Base-by-base conservation (phyloP, 1,140 invertebrate species). In the Zaprionus vittiger region DNA sequence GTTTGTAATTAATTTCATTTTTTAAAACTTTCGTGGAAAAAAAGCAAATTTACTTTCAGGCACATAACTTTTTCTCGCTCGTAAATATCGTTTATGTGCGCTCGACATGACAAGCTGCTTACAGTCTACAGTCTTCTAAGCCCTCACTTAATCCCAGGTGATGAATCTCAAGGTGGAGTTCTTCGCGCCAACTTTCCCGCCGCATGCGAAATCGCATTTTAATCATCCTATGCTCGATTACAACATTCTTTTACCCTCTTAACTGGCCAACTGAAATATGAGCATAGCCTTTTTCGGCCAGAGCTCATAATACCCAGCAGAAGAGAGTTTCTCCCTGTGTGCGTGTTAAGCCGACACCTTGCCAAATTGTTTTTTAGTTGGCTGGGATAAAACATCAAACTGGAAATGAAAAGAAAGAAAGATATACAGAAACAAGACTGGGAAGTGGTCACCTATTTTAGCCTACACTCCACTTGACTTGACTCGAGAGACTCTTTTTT, bases 281-380 rank as follows among this genome's bases (percentile, higher is more conserved):
- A 52, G 72, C 54, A 69, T 57, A 68, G 60, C 31, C 67, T 70
- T 76, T 63, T 74, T 81, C 49, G 69, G 73, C 72, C 79, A 86
- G 77, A 49, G 28, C 41, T 44, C 68, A 73, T 79, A 69, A 79
- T 44, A 37, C 38, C 15, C n/a, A n/a, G 5, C 5, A 52, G 68
- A 60, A 56, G 62, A 56, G 65, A 86, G 83, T 86, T 87, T 87
- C 73, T 74, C 77, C 31, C 31, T 34, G 31, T 31, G 9, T 41
- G 60, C 28, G 74, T 59, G 72, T 44, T 81, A 72, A 89, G 84
- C 65, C 49, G 81, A 87, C 84, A 87, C 84, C 84, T 87, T 89
- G 84, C 84, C 78, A 84, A 89, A 87, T 89, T 84, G 77, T 81
- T 79, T 80, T 66, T 57, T 49, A 56, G 56, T 60, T 68, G 60